Conservation (phyloP, 2,113 vertebrate genomes). For the Sceloporus tristichus region DNA sequence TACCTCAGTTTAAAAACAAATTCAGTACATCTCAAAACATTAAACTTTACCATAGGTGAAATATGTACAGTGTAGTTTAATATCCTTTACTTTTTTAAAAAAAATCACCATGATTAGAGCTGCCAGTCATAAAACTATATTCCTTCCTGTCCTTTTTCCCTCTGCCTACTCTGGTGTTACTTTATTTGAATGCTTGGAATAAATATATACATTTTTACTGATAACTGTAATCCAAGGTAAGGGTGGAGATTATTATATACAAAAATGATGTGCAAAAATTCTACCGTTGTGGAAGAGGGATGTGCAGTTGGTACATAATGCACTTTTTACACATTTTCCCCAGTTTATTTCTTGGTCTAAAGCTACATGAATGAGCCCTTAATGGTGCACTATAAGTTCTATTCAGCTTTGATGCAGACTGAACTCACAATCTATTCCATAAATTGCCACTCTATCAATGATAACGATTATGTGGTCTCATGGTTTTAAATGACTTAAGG, state of each 20-base stretch:
- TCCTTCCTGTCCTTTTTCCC: too few relatives aligned
- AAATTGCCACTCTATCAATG: neutral
- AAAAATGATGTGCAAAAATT: neutral
- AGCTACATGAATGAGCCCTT: neutral
- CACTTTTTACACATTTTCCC: neutral
- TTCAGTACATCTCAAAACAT: too few relatives aligned
- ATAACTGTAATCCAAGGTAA: neutral
- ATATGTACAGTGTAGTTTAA: too few relatives aligned
- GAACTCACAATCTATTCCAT: neutral
- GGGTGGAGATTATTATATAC: neutral
- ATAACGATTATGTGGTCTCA: neutral
- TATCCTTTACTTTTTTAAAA: too few relatives aligned
- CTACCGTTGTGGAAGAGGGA: neutral
- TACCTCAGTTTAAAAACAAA: too few relatives aligned
- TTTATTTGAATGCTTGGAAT: too few relatives aligned
- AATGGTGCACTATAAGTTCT: neutral
- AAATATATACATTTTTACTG: neutral
- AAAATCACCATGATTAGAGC: too few relatives aligned
- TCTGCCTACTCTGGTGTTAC: too few relatives aligned
- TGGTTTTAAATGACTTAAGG: constrained; percentile 18
- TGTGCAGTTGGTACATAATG: neutral
- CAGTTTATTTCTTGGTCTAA: neutral
- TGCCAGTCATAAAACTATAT: too few relatives aligned
- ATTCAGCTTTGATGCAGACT: neutral
- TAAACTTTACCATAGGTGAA: too few relatives aligned